These are phyloP conservation scores for Lycodopsis pacificus DNA, from an alignment of 2,797 vertebrate genomes.

Conservation along the genomic window DNA sequence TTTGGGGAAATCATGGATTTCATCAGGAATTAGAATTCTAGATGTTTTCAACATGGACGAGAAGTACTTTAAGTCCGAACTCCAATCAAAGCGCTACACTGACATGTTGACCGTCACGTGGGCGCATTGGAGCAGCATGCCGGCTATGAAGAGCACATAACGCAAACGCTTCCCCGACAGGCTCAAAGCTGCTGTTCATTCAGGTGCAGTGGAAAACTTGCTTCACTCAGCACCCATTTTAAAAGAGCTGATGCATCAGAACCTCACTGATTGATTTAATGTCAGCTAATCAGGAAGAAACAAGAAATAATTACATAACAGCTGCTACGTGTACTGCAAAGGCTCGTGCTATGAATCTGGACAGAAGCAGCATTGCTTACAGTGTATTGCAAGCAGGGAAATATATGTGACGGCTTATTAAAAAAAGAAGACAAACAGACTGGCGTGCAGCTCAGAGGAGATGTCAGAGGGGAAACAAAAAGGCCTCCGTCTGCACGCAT, in stretches of 20 bases:
- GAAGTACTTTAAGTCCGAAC: not conserved
- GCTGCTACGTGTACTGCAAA: not conserved
- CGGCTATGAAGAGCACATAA: constrained; percentile 15
- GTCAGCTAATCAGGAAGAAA: constrained; percentile 1
- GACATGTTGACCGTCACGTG: constrained; percentile 26
- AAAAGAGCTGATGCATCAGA: not conserved
- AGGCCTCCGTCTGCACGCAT: constrained; percentile 16
- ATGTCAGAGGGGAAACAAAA: constrained; percentile 16
- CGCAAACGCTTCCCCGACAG: not conserved
- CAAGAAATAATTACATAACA: not conserved
- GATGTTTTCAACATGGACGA: not conserved
- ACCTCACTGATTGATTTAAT: constrained; percentile 3
- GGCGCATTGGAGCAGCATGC: not conserved
- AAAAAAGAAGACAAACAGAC: constrained; percentile 19
- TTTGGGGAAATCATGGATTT: not conserved
- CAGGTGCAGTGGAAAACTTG: not conserved
- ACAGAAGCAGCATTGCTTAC: not conserved
- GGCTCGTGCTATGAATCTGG: not conserved
- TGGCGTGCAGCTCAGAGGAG: constrained; percentile 1
- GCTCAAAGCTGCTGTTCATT: not conserved
- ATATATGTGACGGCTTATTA: constrained; percentile 25
- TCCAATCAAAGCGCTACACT: not conserved
- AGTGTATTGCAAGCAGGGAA: not conserved
- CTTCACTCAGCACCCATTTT: not conserved
- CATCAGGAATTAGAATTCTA: not conserved